Evolutionary conservation across 2,797 vertebrate genomes (phyloP).

Genomic region (Channallabes apus): DNA sequence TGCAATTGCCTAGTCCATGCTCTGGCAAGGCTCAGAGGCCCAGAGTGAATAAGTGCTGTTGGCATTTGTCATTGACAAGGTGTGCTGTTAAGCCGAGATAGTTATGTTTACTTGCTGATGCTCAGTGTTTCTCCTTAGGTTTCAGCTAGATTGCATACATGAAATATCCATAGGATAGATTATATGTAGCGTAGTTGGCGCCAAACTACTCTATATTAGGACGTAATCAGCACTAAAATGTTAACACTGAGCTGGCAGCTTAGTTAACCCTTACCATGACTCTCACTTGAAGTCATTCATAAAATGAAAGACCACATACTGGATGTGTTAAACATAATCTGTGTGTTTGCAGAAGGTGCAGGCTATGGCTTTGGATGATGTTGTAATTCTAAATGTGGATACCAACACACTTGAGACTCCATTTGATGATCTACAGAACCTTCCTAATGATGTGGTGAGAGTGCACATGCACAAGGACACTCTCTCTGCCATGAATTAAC

Average conservation of each 20-base stretch:
- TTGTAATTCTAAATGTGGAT: conserved; percentile 87
- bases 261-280: neutral
- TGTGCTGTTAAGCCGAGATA: too few species aligned
- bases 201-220: too few species aligned
- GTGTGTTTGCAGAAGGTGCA: conserved; percentile 81
- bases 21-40: too few species aligned
- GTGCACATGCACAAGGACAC: conserved; percentile 21
- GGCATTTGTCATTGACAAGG: too few species aligned
- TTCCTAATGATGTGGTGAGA: conserved; percentile 94
- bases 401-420: conserved; percentile 95
- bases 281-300: neutral
- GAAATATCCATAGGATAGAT: too few species aligned
- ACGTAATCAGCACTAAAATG: neutral
- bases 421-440: conserved; percentile 93
- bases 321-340: neutral
- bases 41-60: too few species aligned
- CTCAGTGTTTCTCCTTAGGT: too few species aligned
- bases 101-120: too few species aligned
- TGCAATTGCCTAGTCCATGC: too few species aligned
- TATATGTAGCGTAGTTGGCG: too few species aligned
- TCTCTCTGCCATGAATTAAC: neutral
- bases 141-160: too few species aligned
- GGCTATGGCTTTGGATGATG: conserved; percentile 90
- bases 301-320: neutral
- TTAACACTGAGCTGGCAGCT: neutral